Base-by-base conservation (phyloP, 2,113 vertebrate genomes). In the Onychorhynchus coronatus region DNA sequence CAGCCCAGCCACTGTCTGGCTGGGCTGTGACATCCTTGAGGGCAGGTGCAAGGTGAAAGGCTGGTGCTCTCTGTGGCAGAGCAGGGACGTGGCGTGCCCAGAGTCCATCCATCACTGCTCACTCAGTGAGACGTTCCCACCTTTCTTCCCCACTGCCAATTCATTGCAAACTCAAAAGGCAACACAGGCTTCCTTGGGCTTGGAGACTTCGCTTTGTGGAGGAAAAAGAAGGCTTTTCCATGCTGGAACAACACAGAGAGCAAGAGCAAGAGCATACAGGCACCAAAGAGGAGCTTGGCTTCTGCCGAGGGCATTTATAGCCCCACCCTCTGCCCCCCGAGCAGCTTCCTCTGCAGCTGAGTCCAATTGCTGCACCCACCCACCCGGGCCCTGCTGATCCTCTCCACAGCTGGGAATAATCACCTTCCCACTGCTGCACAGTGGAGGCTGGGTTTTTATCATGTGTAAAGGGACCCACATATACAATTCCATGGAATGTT, bases 391-490 rank as follows among this genome's bases (percentile, higher is more conserved):
- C 37, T 25, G 28, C 46, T 23, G 71, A 16, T 63, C 42, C 74
- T 14, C 50, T 52, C 39, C 61, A 31, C 76, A 50, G 52, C 35
- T 23, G 80, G 53, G 33, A 35, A 37, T 13, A 8, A 4, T 22
- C 62, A 12, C 56, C 50, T 11, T 33, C 55, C 24, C 15, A 7
- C 46, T 28, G 44, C 62, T 41, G 67, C 42, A 14, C 2, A 19
- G 3, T 0, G 4, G 73, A 35, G 58, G 46, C 42, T 21, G 8
- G 53, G 15, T 0, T 49, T 20, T 18, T 55, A 5, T 39, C 11
- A 0, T 4, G 2, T 3, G 20, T 4, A 35, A 23, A 50, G 35
- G 44, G 24, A 50, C 9, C 27, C 39, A 23, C 2, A 1, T 3
- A 5, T 6, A 33, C 12, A 33, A 24, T 56, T 39, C 30, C 61